Base-by-base conservation (phyloP, 2,113 vertebrate species). In the Crypturellus undulatus region DNA sequence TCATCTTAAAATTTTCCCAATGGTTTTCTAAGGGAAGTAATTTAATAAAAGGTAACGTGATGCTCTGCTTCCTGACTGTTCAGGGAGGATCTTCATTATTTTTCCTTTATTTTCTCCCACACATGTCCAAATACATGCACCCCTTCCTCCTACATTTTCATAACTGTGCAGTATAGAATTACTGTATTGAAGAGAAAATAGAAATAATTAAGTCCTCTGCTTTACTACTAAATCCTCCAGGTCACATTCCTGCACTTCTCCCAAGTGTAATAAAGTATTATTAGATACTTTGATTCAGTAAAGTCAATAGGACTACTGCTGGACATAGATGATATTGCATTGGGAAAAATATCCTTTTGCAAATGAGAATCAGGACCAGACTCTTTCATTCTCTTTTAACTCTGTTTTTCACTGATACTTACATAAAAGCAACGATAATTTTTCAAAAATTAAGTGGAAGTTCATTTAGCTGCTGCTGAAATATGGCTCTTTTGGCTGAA, bases 121-220 rank as follows among this genome's bases (percentile, higher is more conserved):
- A 32, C 81, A 59, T 45, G 60, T 85, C 76, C 59, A 92, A 89
- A 89, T 40, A n/a, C 63, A 87, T 59, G 51, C 49, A 56, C 42
- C 47, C 47, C 22, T 91, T 79, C 78, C 79, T 92, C 87, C 89
- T 47, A 93, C 64, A 0, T 45, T 63, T 88, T 84, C 89, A 76
- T 85, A 87, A 87, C 73, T 45, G 45, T 64, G n/a, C 84, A 84
- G 18, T 25, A 42, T 54, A 83, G 71, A 95, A 85, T 82, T 91
- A 94, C 82, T 72, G 26, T n/a, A 32, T 21, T 89, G 84, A 89
- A 63, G 89, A 87, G 67, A 91, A 94, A 89, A 94, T 70, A 59
- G 75, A 91, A 93, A 73, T 92, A 82, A 94, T 85, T 79, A 91
- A 92, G 45, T 77, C 43, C 54, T 94, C 68, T 83, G 28, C 34